These are phyloP conservation scores for Cephus pulcher DNA, from an alignment of 2,888 invertebrate species.

Conservation along the genomic window DNA sequence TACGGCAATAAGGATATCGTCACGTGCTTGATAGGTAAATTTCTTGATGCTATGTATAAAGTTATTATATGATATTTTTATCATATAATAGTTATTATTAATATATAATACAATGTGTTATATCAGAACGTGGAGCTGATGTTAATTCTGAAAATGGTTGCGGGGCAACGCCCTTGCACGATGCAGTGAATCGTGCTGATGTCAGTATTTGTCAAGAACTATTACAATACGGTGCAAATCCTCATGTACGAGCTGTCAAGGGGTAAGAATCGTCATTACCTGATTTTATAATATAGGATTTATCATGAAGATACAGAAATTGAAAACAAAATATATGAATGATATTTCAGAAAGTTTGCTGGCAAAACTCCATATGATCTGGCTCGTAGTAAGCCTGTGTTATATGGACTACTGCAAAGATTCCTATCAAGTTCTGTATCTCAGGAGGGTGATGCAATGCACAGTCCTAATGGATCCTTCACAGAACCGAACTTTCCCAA, in stretches of 20 bases:
- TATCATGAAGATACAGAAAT: neutral
- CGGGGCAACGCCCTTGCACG: slow-evolving; percentile 73
- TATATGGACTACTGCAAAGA: slow-evolving; percentile 53
- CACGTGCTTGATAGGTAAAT: slow-evolving; percentile 69
- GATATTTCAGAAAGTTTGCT: slow-evolving; percentile 53
- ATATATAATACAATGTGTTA: neutral
- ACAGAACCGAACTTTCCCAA: slow-evolving; percentile 49
- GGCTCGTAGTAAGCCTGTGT: slow-evolving; percentile 47
- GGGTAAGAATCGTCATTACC: slow-evolving; percentile 58
- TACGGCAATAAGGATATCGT: slow-evolving; percentile 72
- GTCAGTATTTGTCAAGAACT: slow-evolving; percentile 69
- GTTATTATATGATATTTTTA: neutral
- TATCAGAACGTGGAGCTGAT: slow-evolving; percentile 70
- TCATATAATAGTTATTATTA: slow-evolving; percentile 1
- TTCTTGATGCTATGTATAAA: neutral
- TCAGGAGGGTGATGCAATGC: slow-evolving; percentile 56
- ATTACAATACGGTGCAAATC: slow-evolving; percentile 71
- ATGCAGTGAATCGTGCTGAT: slow-evolving; percentile 71
- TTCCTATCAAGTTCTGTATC: slow-evolving; percentile 47
- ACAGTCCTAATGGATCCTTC: slow-evolving; percentile 49
- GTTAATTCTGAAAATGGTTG: slow-evolving; percentile 71
- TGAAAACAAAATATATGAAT: neutral
- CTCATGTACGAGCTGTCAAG: slow-evolving; percentile 66
- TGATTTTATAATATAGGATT: neutral
- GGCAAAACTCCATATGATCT: slow-evolving; percentile 61